Evolutionary conservation across 2,113 vertebrate genomes (phyloP), one percentile per base, ranked within the genome.

Genomic region (Sorex araneus): DNA sequence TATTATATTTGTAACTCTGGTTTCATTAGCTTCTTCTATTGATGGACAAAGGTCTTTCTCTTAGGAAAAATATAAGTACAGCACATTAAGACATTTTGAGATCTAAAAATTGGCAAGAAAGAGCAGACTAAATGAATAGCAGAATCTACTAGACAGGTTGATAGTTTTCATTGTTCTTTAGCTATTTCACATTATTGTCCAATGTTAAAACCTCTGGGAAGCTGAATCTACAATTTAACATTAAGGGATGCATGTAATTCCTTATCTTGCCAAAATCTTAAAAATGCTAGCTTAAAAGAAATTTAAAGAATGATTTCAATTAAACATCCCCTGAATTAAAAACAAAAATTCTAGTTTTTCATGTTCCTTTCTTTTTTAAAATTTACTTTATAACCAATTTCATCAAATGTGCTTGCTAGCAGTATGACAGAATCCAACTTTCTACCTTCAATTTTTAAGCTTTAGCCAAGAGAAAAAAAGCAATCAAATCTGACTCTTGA

Each of bases 261-360:
- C 13, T 19, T 54, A 54, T 93, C 54, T 79, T 87, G 47, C 16
- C 23, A 74, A 94, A 69, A 45, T 70, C 28, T 82, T 89, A 40
- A 45, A 89, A 92, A 69, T 86, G 8, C 25, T 63, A 89, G 3
- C 23, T 78, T 79, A 57, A 34, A 9, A 54, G 19, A 82, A 66
- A 89, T 27, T 77, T 63, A 82, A 30, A 32, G 2, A 25, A 77
- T 92, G 87, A 63, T 82, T 92, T 93, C 83, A 73, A 92, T 50
- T 84, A 28, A 0, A 57, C 79, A 40, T 84, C 1, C 3, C 50
- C 16, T 27, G 54, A 36, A 32, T 91, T 25, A 23, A 32, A 63
- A 84, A 84, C 23, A 40, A 40, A 40, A n/a, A 54, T 3, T 70
- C 19, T 6, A 43, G 5, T 45, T 83, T 90, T 19, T 3, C 82